phyloP scores from a whole-genome alignment of 2,888 invertebrate species.

The Crematogaster levior region DNA sequence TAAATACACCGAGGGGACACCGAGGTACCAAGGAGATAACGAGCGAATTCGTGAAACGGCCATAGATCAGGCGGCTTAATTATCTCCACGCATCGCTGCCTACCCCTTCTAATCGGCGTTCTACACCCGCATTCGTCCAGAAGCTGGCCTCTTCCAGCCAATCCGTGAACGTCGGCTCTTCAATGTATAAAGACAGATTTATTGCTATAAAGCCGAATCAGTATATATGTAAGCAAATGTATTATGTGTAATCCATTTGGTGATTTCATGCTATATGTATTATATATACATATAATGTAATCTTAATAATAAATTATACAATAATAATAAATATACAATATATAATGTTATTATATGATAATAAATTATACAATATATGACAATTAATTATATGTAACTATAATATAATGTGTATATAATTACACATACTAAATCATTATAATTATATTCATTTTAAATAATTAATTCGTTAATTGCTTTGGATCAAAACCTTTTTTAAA shows the following conservation, averaged over 20 bases:
- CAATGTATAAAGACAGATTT: slow-evolving; percentile 27
- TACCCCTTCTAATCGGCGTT: slow-evolving; percentile 77
- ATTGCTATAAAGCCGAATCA: slow-evolving; percentile 29
- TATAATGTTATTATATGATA: background rate
- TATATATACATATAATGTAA: background rate
- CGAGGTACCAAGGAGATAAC: slow-evolving; percentile 84
- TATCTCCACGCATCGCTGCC: slow-evolving; percentile 84
- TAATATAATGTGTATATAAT: too few species aligned
- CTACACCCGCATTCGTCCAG: slow-evolving; percentile 73
- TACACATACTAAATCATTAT: background rate
- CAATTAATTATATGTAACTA: background rate
- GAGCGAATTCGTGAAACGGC: slow-evolving; percentile 86
- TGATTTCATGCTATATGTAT: background rate
- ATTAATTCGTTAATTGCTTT: background rate
- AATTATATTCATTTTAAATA: background rate
- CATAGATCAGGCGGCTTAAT: slow-evolving; percentile 85
- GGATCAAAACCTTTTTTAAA: background rate
- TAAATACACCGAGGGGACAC: slow-evolving; percentile 80
- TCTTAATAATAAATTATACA: background rate
- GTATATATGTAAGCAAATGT: slow-evolving; percentile 6
- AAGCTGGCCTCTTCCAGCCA: slow-evolving; percentile 63
- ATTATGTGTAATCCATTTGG: background rate
- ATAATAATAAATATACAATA: background rate
- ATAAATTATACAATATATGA: background rate
- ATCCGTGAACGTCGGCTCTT: slow-evolving; percentile 60